Evolutionary conservation across 2,797 vertebrate species (phyloP), one percentile per base, ranked within the genome.

Genomic region (Pangasius djambal): DNA sequence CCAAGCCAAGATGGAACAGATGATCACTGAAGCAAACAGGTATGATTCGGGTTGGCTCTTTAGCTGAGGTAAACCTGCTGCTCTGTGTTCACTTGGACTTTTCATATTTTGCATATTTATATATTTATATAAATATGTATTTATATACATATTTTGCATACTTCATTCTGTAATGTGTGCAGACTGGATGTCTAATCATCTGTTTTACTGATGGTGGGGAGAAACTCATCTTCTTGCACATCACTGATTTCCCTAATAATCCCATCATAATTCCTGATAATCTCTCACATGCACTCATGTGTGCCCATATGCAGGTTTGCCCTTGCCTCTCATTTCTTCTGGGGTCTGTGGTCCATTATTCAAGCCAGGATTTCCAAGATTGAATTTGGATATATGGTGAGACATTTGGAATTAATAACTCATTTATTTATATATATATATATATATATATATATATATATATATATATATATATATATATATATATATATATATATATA

Each of bases 331-430:
- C 98, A 99, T 93, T 99, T 99, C 93, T 96, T 99, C 81, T 99
- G 98, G 98, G 98, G 97, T 2, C 94, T 99, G 57, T 99, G 98
- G 98, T 99, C 98, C 90, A 97, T 98, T 86, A 95, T 99, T 90
- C 98, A 99, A 95, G 97, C 97, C 0, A 98, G 97, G 92, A 95
- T 99, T 93, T 99, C 98, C 82, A 98, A 97, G 89, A 99, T 99
- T 77, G 95, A 97, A 93, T 99, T 99, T 91, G 98, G 98, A 89
- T 99, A 99, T 92, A 95, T 99, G 97, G 98, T 99, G 93, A 96
- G 96, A 57, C 18, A 0, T n/a, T 15, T 4, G 18, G 2, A 52
- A 59, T 9, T 40, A 28, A 13, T 22, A 6, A 81, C 7, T 16
- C 18, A 22, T n/a, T 8, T 8, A n/a, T 34, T 34, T 34, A 34